Conservation (phyloP, 1,140 invertebrate species). For the Hylaeus volcanicus region DNA sequence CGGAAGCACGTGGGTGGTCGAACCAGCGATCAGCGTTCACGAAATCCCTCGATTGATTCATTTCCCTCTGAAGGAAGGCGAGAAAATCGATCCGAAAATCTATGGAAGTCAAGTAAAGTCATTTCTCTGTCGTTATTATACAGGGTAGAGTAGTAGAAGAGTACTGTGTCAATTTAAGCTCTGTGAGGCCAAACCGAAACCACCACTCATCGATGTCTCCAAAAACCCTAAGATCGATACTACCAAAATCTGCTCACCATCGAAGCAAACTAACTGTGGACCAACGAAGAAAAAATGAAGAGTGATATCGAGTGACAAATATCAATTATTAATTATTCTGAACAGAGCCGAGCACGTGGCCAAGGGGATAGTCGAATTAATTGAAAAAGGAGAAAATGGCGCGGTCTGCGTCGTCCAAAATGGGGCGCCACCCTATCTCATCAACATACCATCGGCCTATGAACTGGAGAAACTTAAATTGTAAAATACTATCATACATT, state of each 20-base stretch:
- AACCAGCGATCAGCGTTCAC: slow-evolving; percentile 66
- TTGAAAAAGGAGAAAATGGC: slow-evolving; percentile 75
- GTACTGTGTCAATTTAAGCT: neutral
- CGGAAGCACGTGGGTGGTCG: slow-evolving; percentile 85
- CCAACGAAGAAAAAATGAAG: neutral
- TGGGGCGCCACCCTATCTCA: neutral
- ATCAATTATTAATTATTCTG: neutral
- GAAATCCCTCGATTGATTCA: slow-evolving; percentile 46
- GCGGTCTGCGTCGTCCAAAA: slow-evolving; percentile 78
- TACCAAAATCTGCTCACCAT: neutral
- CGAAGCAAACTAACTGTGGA: neutral
- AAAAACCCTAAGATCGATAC: neutral
- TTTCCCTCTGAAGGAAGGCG: slow-evolving; percentile 20
- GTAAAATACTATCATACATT: neutral
- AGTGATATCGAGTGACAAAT: no score
- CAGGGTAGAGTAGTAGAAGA: no score
- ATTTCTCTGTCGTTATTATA: neutral
- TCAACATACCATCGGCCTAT: neutral
- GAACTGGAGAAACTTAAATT: neutral
- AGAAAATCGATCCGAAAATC: slow-evolving; percentile 11
- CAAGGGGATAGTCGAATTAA: slow-evolving; percentile 74
- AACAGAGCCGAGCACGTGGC: slow-evolving; percentile 73
- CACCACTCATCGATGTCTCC: neutral
- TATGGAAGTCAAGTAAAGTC: slow-evolving; percentile 6
- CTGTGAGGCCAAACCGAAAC: neutral